A percentile compares a stretch with the other conserved stretches of the same genome.
Conservation (phyloP, 2,888 invertebrate genomes). For the Dioctria linearis region DNA sequence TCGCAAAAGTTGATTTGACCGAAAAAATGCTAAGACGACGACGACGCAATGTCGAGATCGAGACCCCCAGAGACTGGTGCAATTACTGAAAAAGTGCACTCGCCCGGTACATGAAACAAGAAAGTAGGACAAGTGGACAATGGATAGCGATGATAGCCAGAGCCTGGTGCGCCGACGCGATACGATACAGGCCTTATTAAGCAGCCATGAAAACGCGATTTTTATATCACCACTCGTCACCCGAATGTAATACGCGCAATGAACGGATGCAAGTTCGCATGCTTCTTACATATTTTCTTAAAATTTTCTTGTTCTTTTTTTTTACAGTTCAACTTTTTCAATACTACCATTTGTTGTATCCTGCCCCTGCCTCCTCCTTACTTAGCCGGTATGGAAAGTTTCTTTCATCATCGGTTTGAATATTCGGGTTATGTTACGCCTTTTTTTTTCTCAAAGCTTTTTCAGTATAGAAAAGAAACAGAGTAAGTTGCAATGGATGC, state of each 20-base stretch:
- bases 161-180: not conserved
- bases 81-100: constrained; percentile 40
- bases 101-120: constrained; percentile 14
- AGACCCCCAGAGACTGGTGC: constrained; percentile 25
- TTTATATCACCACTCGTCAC: not conserved
- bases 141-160: constrained; percentile 18
- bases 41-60: too few relatives aligned
- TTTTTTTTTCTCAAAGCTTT: not conserved
- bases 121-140: constrained; percentile 52
- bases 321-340: constrained; percentile 1
- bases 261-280: constrained; percentile 30
- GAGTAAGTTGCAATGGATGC: not conserved
- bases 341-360: not conserved
- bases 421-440: constrained; percentile 5
- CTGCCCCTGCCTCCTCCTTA: not conserved
- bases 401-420: constrained; percentile 7
- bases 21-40: not conserved
- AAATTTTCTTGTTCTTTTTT: not conserved
- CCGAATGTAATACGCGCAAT: not conserved
- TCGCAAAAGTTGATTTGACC: constrained; percentile 19
- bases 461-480: not conserved
- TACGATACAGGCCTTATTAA: not conserved
- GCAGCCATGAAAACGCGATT: constrained; percentile 17
- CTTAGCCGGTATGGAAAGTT: not conserved
- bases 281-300: not conserved